Percentiles rank a stretch among this genome's conserved stretches.
Conservation (phyloP, 2,797 vertebrate species). For the Clarias laeviceps region DNA sequence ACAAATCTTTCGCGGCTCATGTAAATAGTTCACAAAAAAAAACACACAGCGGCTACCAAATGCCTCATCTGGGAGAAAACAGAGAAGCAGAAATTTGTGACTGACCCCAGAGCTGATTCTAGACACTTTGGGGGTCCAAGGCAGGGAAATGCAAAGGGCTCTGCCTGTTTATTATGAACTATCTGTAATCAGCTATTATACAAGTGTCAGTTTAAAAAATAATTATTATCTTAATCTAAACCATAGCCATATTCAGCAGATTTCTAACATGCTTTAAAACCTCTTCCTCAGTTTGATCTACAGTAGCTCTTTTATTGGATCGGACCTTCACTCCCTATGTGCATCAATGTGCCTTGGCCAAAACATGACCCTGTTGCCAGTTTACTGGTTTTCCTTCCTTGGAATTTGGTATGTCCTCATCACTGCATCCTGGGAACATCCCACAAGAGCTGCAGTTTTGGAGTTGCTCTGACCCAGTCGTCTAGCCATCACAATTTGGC, state of each 20-base stretch:
- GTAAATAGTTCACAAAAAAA: not conserved
- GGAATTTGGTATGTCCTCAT: no score
- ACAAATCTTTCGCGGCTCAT: not conserved
- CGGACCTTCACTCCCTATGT: no score
- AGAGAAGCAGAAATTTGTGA: not conserved
- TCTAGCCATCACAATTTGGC: no score
- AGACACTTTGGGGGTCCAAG: not conserved
- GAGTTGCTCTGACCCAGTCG: no score
- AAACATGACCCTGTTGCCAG: no score
- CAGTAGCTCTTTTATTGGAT: no score
- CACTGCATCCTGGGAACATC: no score
- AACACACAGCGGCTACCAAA: not conserved
- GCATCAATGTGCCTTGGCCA: no score
- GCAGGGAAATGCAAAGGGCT: not conserved
- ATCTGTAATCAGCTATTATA: not conserved
- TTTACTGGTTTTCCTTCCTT: no score
- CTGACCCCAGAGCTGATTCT: not conserved
- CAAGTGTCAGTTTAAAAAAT: not conserved
- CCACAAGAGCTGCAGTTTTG: no score
- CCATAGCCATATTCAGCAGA: not conserved
- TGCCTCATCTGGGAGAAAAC: not conserved
- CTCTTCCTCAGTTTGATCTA: no score
- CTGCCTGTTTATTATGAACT: not conserved
- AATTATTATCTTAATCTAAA: not conserved
- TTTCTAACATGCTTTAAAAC: not conserved